Evolutionary conservation across 2,797 vertebrate genomes (phyloP), one percentile per base, ranked within the genome.

Genomic region (Hylomyscus alleni): DNA sequence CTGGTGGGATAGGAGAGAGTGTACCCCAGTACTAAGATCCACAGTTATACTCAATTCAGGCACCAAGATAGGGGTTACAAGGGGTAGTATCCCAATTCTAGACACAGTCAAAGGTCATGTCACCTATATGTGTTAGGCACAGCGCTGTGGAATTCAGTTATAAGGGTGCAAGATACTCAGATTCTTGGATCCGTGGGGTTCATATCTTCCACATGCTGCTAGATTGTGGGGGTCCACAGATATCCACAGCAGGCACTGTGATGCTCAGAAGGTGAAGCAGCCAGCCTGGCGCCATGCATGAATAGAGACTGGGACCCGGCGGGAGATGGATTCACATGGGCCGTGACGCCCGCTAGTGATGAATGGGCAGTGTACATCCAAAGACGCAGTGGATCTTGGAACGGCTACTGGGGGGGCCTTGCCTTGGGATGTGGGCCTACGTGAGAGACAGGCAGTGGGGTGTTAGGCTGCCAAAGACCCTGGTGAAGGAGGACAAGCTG

Each of bases 21-120:
- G 75, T 4, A 31, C 73, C 90, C 60, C n/a, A 1, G 37, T 17
- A n/a, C n/a, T 34, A n/a, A 50, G 90, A 15, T 31, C 6, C n/a
- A 15, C 0, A 1, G 37, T 44, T 6, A 22, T 1, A 1, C 5
- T 31, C 4, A 73, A 24, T 17, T n/a, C 20, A 0, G 73, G 50
- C 20, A 0, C 26, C 44, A 22, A 0, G 58, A n/a, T 15, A 58
- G 56, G 0, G 67, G 37, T 14, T 29, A 1, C 12, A 4, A 19
- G 19, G 3, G 1, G 31, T 1, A 5, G 67, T 0, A 3, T 73
- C 47, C 11, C 0, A 24, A 13, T 14, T 50, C 60, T 22, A 6
- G 15, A 9, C 0, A 12, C 24, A 0, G 0, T 4, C 13, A 40
- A 6, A 65, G 31, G 15, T 11, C 17, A 1, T 0, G 15, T 50